Evolutionary conservation across 1,140 invertebrate species (phyloP), one percentile per base, ranked within the genome.

Genomic region (Hirudo medicinalis): DNA sequence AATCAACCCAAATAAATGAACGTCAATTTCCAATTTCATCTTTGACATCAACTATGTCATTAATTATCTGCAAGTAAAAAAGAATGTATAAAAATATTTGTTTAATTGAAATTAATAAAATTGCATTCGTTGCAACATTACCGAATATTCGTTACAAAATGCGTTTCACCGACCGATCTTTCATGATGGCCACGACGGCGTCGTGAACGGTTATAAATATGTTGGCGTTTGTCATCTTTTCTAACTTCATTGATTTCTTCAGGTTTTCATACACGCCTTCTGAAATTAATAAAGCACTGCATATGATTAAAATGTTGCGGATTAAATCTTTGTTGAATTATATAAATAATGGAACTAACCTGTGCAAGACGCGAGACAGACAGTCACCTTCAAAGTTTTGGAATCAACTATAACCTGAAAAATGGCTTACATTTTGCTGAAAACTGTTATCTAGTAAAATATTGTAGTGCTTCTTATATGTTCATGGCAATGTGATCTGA

Each of bases 141-240:
- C 9, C 11, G 43, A 49, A 49, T 17, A 49, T 49, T 11, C 3
- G 43, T 49, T 17, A 49, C 43, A 49, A 49, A 49, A 49, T 9
- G 15, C 43, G 43, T 17, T 49, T 49, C 43, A 17, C 43, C 9
- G 43, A 49, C 43, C 57, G 57, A 25, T n/a, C 57, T 15, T 11
- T 63, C 29, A 63, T 63, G 57, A 63, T 63, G 57, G 57, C 57
- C 22, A 32, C 22, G 22, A 63, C 57, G 1, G 57, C 57, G 20
- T 63, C 57, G 11, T 63, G 57, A 63, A 63, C 57, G 8, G 57
- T 63, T 32, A 63, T 1, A 32, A 63, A 63, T 22, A 63, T n/a
- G 22, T 63, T 15, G 9, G 19, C 19, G 19, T 63, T 22, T 25
- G 11, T 32, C 29, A 63, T 5, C 19, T 63, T 63, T n/a, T 63